A percentile compares a stretch with the other conserved stretches of the same genome.
phyloP scores from a whole-genome alignment of 2,797 vertebrate species.

The Sebastes goodei region DNA sequence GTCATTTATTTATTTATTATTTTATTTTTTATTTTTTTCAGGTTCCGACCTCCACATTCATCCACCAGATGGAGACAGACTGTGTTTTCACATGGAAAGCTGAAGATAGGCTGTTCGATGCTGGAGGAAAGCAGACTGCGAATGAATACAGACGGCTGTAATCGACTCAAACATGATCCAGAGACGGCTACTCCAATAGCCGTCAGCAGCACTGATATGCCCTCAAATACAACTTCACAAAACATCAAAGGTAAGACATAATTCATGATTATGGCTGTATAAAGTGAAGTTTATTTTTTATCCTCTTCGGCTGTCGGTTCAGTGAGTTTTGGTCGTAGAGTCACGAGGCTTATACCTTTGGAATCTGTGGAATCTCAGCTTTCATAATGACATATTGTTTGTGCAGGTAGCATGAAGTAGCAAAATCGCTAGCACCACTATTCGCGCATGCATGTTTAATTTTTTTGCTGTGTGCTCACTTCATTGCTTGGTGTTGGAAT shows the following conservation, averaged over 20 bases:
- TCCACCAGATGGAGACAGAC: too few species aligned
- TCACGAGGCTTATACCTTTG: neutral
- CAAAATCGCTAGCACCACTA: neutral
- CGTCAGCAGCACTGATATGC: neutral
- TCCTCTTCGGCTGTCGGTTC: neutral
- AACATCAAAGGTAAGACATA: neutral
- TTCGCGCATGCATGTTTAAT: too few species aligned
- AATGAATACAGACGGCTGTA: neutral
- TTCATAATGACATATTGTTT: neutral
- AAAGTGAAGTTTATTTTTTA: neutral
- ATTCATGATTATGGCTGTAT: neutral
- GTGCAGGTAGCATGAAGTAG: neutral
- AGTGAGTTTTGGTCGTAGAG: neutral
- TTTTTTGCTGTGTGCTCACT: neutral
- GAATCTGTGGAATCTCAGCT: neutral
- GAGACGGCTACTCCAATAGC: neutral
- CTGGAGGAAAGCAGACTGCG: neutral
- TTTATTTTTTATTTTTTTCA: too few species aligned
- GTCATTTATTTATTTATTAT: too few species aligned
- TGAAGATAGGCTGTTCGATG: neutral
- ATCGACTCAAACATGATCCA: neutral
- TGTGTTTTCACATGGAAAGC: too few species aligned
- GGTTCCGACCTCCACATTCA: too few species aligned
- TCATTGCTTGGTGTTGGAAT: neutral
- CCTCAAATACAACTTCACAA: neutral